These are phyloP conservation scores for Reticulitermes lucifugus DNA, from an alignment of 2,888 invertebrate species.

Conservation along the genomic window DNA sequence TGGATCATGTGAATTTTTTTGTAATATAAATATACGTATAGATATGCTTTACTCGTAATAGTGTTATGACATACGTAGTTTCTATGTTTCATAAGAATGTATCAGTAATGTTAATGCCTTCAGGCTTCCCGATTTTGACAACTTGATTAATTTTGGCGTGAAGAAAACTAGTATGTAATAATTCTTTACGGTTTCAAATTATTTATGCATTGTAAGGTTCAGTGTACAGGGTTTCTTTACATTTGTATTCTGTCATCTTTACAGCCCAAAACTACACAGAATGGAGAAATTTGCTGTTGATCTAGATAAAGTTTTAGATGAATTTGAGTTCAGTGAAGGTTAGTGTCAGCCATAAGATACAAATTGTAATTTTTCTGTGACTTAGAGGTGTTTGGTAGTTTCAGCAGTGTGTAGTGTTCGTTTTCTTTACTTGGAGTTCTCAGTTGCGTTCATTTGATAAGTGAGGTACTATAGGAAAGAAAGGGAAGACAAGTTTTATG, in stretches of 20 bases:
- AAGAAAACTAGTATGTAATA: not conserved
- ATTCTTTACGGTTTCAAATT: not conserved
- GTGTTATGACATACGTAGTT: not conserved
- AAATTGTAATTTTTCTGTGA: no score
- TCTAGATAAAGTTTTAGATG: slow-evolving; percentile 86
- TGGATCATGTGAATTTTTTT: not conserved
- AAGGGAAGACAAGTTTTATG: no score
- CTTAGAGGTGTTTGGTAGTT: no score
- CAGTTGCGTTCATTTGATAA: no score
- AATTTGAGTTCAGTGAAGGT: slow-evolving; percentile 82
- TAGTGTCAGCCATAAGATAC: slow-evolving; percentile 46
- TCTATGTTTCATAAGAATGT: not conserved
- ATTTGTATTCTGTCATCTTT: not conserved
- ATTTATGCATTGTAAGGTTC: not conserved
- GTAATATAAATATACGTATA: not conserved
- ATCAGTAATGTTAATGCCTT: not conserved
- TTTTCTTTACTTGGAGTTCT: no score
- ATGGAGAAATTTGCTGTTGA: slow-evolving; percentile 77
- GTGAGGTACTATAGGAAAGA: no score
- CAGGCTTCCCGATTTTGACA: not conserved
- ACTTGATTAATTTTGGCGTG: not conserved
- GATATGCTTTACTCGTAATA: not conserved
- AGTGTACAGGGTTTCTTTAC: not conserved
- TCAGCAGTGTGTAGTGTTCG: no score
- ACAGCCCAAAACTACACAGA: not conserved